Evolutionary conservation across 1,140 invertebrate genomes (phyloP).

Genomic region (Galendromus occidentalis): DNA sequence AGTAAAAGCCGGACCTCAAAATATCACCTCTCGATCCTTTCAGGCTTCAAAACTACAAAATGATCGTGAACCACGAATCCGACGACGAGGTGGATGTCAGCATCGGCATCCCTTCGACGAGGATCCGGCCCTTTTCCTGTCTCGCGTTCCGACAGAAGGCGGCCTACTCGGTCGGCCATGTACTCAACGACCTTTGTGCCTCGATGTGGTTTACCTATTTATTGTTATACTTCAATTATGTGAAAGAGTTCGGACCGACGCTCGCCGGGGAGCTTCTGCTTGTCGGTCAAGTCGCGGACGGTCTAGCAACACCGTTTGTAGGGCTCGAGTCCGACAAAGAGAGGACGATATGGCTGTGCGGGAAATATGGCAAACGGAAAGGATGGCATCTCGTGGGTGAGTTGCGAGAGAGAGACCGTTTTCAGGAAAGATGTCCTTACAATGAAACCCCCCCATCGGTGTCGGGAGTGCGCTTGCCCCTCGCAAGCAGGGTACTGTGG

Average conservation of each 20-base stretch:
- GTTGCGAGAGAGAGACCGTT: too few species aligned
- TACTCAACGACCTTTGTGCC: constrained; percentile 82
- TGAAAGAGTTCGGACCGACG: constrained; percentile 40
- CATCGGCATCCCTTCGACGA: background rate
- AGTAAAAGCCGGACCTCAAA: too few species aligned
- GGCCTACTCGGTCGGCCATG: constrained; percentile 56
- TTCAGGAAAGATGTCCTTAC: too few species aligned
- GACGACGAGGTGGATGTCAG: background rate
- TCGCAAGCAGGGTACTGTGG: too few species aligned
- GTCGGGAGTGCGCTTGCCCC: too few species aligned
- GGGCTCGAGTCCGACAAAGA: constrained; percentile 62
- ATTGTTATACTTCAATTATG: constrained; percentile 47
- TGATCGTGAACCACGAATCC: background rate
- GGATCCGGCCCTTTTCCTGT: background rate
- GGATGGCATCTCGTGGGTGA: constrained; percentile 76
- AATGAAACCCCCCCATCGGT: too few species aligned
- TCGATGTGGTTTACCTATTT: constrained; percentile 95
- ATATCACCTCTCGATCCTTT: background rate
- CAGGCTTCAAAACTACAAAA: background rate
- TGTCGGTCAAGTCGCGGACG: constrained; percentile 73
- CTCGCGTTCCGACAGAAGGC: constrained; percentile 23
- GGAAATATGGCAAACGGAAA: constrained; percentile 60
- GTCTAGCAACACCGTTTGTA: constrained; percentile 65
- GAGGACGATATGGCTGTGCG: constrained; percentile 34
- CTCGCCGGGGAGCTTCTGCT: constrained; percentile 57